Conservation (phyloP, 2,797 vertebrate species). For the Tokudaia muenninki region DNA sequence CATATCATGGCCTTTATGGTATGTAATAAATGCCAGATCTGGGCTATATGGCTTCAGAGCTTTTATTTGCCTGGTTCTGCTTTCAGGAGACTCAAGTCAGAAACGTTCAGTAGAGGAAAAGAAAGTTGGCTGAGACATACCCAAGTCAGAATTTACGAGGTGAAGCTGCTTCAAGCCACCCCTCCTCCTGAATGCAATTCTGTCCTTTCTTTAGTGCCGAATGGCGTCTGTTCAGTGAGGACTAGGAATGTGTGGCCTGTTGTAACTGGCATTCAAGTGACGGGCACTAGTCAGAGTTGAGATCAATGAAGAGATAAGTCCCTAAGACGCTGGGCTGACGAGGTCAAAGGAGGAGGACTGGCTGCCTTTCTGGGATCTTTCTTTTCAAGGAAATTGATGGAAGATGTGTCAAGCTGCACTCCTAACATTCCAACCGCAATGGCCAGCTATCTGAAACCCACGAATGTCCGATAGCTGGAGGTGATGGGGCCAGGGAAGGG, state of each 20-base stretch:
- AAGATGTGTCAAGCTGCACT: slow-evolving; percentile 25
- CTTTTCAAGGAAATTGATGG: slow-evolving; percentile 59
- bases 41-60: neutral
- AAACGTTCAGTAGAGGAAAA: neutral
- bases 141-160: slow-evolving; percentile 57
- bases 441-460: slow-evolving; percentile 4
- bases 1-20: neutral
- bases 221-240: neutral
- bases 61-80: neutral
- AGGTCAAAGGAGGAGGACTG: slow-evolving; percentile 44
- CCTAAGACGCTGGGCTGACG: neutral
- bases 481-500: neutral
- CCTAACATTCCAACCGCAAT: slow-evolving; percentile 43
- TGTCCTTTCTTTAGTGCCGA: slow-evolving; percentile 18
- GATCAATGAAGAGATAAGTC: slow-evolving; percentile 57
- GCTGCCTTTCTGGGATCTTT: slow-evolving; percentile 45
- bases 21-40: neutral
- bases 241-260: slow-evolving; percentile 37
- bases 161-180: neutral
- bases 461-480: neutral
- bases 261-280: neutral
- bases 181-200: neutral
- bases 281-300: neutral
- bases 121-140: neutral
- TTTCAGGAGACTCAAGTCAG: slow-evolving; percentile 25